phyloP scores from a whole-genome alignment of 1,140 invertebrate genomes.

The Nebria ingens region DNA sequence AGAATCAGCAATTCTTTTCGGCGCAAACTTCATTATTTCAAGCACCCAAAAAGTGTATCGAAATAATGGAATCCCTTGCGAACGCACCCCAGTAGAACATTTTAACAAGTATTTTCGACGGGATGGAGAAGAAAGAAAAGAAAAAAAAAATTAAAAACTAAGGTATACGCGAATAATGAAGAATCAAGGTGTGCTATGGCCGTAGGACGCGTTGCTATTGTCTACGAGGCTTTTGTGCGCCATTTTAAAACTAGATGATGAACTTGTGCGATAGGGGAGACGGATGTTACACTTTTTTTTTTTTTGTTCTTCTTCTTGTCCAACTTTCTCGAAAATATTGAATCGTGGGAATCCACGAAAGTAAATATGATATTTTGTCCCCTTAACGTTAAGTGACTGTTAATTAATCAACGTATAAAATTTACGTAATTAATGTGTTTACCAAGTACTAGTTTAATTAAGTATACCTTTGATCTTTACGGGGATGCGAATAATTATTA shows the following conservation, averaged over 20 bases:
- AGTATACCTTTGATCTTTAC: too few relatives aligned
- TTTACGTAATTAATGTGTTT: background rate
- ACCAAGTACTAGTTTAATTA: too few relatives aligned
- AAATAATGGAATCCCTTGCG: background rate
- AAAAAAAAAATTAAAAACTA: slow-evolving; percentile 1
- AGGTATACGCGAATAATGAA: background rate
- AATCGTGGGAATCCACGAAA: background rate
- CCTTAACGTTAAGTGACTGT: too few relatives aligned
- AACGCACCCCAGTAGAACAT: background rate
- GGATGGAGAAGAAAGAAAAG: too few relatives aligned
- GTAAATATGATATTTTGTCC: background rate
- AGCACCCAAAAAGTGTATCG: background rate
- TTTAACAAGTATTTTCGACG: background rate
- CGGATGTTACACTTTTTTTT: background rate
- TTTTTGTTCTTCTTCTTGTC: background rate
- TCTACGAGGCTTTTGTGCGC: background rate
- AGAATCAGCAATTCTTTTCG: too few relatives aligned
- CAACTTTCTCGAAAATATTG: background rate
- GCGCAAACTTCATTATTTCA: background rate
- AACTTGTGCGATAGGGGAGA: background rate
- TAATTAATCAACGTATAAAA: background rate
- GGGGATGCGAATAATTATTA: too few relatives aligned
- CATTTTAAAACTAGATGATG: background rate
- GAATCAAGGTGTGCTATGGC: background rate
- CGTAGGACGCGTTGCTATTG: background rate